Conservation (phyloP, 2,797 vertebrate genomes). For the Lemur catta region DNA sequence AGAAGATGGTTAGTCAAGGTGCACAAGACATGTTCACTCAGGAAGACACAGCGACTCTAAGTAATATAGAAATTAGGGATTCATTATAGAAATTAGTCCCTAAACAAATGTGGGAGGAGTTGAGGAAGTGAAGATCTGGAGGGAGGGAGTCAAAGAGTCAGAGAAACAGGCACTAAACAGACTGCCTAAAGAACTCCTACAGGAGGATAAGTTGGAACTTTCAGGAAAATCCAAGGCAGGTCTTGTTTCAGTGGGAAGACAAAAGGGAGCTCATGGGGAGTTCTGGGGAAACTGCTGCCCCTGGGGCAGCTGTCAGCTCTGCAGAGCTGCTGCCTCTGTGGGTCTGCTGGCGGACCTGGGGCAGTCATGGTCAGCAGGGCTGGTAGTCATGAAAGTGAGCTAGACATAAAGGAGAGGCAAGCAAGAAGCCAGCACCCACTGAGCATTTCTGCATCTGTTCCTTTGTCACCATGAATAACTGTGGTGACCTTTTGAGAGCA, state of each 20-base stretch:
- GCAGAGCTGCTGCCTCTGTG: neutral
- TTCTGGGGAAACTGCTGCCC: neutral
- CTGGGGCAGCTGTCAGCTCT: neutral
- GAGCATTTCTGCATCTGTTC: neutral
- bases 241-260: neutral
- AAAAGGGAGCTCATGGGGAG: neutral
- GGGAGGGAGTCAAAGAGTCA: neutral
- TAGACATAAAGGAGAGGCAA: neutral
- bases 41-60: neutral
- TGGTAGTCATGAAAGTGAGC: neutral
- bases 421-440: rapidly evolving
- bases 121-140: neutral
- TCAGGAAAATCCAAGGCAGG: neutral
- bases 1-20: neutral
- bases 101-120: neutral
- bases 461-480: neutral
- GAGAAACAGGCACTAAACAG: neutral
- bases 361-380: neutral
- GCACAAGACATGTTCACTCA: neutral
- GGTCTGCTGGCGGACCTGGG: neutral
- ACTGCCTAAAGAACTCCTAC: neutral
- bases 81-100: neutral
- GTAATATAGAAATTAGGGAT: neutral
- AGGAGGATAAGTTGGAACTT: neutral
- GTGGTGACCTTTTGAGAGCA: neutral